Conservation (phyloP, 2,113 vertebrate genomes). For the Apteryx owenii region DNA sequence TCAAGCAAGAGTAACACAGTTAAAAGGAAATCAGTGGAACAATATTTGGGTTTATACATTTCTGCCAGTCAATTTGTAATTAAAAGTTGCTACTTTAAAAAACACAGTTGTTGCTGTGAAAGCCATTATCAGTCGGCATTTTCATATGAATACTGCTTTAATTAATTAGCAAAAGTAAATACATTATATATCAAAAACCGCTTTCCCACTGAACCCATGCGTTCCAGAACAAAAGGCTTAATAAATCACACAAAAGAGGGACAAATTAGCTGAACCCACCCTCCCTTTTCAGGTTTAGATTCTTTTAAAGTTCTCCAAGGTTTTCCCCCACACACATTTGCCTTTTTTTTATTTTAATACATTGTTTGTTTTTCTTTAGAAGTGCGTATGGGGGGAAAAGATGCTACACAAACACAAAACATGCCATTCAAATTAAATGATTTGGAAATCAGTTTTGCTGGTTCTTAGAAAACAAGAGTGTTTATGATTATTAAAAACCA, state of each 20-base stretch:
- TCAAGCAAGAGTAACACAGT: slow-evolving; percentile 77
- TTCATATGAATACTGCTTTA: slow-evolving; percentile 94
- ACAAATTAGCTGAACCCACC: slow-evolving; percentile 77
- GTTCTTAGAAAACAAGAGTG: slow-evolving; percentile 67
- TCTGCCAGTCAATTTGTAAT: slow-evolving; percentile 87
- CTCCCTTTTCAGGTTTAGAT: slow-evolving; percentile 67
- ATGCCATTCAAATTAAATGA: slow-evolving; percentile 68
- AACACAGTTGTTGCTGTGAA: slow-evolving; percentile 89
- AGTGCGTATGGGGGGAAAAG: slow-evolving; percentile 15
- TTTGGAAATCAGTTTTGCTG: slow-evolving; percentile 71
- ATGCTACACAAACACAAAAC: slow-evolving; percentile 62
- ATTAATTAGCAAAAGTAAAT: slow-evolving; percentile 87
- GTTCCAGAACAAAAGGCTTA: slow-evolving; percentile 80
- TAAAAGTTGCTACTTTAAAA: slow-evolving; percentile 90
- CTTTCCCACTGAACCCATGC: slow-evolving; percentile 76
- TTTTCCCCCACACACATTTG: not conserved
- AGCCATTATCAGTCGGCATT: slow-evolving; percentile 93
- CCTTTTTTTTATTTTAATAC: not conserved
- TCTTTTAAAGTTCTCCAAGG: slow-evolving; percentile 76
- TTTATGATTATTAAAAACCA: slow-evolving; percentile 71
- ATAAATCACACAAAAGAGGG: slow-evolving; percentile 78
- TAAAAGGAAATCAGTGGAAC: slow-evolving; percentile 79
- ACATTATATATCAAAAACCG: slow-evolving; percentile 81
- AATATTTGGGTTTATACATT: slow-evolving; percentile 82
- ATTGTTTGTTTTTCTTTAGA: slow-evolving; percentile 71